Conservation (phyloP, 2,888 invertebrate species). For the Eutolmus rufibarbis region DNA sequence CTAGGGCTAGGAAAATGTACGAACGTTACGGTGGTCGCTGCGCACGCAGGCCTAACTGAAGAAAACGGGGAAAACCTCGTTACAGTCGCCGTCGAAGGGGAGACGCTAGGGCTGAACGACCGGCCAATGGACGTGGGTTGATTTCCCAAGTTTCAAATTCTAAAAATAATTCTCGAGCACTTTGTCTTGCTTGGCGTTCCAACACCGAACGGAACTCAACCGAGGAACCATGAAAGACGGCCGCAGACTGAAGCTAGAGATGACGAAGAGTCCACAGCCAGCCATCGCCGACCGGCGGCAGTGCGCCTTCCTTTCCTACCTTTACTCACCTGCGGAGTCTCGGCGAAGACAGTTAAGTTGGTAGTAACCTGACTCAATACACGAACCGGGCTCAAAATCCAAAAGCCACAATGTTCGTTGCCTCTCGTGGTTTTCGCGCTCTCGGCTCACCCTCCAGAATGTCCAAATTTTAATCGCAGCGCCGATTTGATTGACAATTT, state of each 20-base stretch:
- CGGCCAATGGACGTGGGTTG: not conserved
- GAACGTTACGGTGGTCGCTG: not conserved
- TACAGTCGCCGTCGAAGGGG: not conserved
- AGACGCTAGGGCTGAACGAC: not conserved
- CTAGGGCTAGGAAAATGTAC: not conserved
- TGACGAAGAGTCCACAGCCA: not conserved
- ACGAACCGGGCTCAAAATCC: not conserved
- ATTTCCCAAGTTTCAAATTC: not conserved
- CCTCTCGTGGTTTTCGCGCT: not conserved
- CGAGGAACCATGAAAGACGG: constrained; percentile 18
- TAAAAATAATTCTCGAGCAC: not conserved
- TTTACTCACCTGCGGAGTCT: constrained; percentile 7
- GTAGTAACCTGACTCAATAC: not conserved
- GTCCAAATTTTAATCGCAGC: not conserved
- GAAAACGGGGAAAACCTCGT: not conserved
- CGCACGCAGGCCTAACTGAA: not conserved
- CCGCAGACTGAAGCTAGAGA: constrained; percentile 27
- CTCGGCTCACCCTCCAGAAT: not conserved
- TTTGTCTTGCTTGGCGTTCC: not conserved
- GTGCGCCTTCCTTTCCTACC: constrained; percentile 2
- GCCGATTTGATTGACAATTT: constrained; percentile 14
- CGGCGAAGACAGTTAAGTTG: constrained; percentile 17
- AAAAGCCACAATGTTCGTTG: not conserved
- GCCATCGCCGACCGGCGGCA: not conserved
- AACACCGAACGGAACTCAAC: constrained; percentile 2